Percentiles rank a stretch among this genome's conserved stretches.
Conservation (phyloP, 2,113 vertebrate species). For the Coregonus clupeaformis region DNA sequence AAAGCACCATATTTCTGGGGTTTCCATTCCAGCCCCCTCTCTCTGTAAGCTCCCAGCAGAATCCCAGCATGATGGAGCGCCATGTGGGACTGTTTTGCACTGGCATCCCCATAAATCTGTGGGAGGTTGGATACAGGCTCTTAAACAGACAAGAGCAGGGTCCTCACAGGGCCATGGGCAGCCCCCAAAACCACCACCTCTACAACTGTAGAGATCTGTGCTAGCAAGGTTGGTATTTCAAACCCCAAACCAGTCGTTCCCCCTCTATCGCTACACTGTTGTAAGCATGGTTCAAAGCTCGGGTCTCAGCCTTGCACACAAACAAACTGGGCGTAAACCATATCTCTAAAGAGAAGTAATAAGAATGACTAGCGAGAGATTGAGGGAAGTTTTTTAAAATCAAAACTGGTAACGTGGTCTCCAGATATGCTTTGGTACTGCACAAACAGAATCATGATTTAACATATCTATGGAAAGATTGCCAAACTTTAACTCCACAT, state of each 20-base stretch:
- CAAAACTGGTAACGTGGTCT: too few relatives aligned
- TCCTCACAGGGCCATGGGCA: constrained; percentile 55
- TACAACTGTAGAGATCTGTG: constrained; percentile 1
- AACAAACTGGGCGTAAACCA: background rate
- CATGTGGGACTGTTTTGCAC: constrained; percentile 77
- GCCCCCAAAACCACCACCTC: constrained; percentile 30
- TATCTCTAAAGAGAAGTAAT: background rate
- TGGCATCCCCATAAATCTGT: constrained; percentile 76
- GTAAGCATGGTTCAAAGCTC: background rate
- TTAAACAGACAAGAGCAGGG: constrained; percentile 58
- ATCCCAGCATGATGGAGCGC: constrained; percentile 55
- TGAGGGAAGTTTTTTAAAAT: too few relatives aligned
- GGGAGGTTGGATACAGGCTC: constrained; percentile 62
- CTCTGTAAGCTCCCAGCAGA: constrained; percentile 25
- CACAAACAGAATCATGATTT: too few relatives aligned
- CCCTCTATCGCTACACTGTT: background rate
- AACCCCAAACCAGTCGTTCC: background rate
- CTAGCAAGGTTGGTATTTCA: background rate
- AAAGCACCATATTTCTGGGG: background rate
- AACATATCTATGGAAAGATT: too few relatives aligned
- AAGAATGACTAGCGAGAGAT: background rate
- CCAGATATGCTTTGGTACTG: too few relatives aligned
- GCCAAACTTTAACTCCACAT: too few relatives aligned
- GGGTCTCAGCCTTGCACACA: background rate
- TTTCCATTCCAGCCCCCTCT: background rate